Percentiles rank a stretch among this genome's conserved stretches.
These are phyloP conservation scores for Prionailurus viverrinus DNA, from an alignment of 2,113 vertebrate species.

Conservation along the genomic window DNA sequence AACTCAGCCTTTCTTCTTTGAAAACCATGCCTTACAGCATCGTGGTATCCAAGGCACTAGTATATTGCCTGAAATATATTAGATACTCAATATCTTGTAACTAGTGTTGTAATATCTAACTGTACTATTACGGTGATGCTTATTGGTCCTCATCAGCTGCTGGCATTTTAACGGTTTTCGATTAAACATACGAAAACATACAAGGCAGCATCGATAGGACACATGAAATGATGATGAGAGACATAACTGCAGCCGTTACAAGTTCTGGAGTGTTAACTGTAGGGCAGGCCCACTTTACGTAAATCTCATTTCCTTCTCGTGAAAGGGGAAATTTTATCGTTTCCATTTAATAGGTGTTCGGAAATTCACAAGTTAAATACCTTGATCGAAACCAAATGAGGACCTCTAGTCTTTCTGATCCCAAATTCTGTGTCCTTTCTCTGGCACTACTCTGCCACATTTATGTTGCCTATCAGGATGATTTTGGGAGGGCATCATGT, in stretches of 20 bases:
- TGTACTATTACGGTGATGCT: neutral
- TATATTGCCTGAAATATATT: neutral
- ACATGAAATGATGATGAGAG: too few species aligned
- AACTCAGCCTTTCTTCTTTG: neutral
- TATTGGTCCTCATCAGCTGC: neutral
- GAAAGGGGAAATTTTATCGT: slow-evolving; percentile 41
- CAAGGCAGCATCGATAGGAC: neutral
- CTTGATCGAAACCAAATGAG: neutral
- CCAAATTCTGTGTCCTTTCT: neutral
- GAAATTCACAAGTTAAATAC: slow-evolving; percentile 12
- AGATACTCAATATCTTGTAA: neutral
- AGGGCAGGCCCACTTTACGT: neutral
- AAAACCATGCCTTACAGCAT: neutral
- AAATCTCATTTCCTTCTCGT: slow-evolving; percentile 33
- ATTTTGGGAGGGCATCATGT: slow-evolving; percentile 30
- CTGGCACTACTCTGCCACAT: neutral
- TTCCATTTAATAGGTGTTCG: neutral
- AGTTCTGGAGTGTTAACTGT: neutral
- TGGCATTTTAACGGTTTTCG: neutral
- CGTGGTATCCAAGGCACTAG: neutral
- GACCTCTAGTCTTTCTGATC: neutral
- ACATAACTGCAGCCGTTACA: neutral
- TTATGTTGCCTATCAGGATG: neutral
- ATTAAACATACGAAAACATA: neutral
- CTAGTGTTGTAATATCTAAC: neutral